Evolutionary conservation across 2,797 vertebrate species (phyloP), one percentile per base, ranked within the genome.

Genomic region (Gouania willdenowi): DNA sequence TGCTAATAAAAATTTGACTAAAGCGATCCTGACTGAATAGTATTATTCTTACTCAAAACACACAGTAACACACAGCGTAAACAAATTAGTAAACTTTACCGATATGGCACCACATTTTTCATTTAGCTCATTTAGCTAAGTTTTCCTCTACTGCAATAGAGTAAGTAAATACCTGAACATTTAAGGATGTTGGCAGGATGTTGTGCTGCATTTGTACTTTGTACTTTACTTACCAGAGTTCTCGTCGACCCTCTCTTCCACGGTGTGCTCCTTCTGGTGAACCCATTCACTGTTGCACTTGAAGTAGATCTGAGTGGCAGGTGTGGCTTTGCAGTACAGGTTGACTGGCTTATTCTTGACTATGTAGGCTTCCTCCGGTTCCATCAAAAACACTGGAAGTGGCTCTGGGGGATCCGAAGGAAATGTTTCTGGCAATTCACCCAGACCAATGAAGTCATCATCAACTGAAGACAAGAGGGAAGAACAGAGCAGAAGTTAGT

Each of bases 271-370:
- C 79, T 96, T 98, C 86, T 98, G 96, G 72, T 98, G 96, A 45
- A 98, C 95, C 96, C 96, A 98, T 62, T 98, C 96, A 1, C 95
- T 96, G 84, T 98, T 98, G 83, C 96, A 98, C 74, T 98, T 98
- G 79, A 98, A 98, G 85, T 98, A 98, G 82, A 98, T 98, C 84
- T 98, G 96, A 0, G 96, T 98, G 47, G 96, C 96, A 0, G 96
- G 96, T 27, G 95, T 97, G 6, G 95, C 96, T 67, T 97, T 97
- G 84, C 96, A 98, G 70, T 96, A 94, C 16, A 98, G 82, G 69
- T 95, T 97, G 56, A 98, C 94, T 0, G 96, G 95, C 68, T 98
- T 98, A 81, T 98, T 98, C 88, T 98, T 98, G 57, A 98, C 94
- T 12, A 98, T 97, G 60, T 98, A 98, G 60, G 94, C 94, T 84